phyloP scores from a whole-genome alignment of 2,113 vertebrate species.

The Hemibagrus wyckioides region DNA sequence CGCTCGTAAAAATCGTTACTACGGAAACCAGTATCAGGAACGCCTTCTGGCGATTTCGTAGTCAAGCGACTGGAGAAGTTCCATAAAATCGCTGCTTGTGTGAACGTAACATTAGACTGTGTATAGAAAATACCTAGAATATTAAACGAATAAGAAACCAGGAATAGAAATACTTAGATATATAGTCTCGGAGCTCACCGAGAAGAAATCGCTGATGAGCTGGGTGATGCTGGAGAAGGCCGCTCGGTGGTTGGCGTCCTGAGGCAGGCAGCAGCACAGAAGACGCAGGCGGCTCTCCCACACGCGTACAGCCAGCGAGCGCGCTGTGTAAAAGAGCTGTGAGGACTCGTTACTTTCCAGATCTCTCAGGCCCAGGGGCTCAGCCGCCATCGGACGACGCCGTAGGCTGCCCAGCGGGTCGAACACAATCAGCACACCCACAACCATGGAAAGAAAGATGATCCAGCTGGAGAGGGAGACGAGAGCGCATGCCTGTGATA shows the following conservation, averaged over 20 bases:
- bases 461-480: constrained; percentile 79
- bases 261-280: constrained; percentile 89
- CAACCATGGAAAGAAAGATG: constrained; percentile 80
- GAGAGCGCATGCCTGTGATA: neutral
- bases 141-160: no score
- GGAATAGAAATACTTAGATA: no score
- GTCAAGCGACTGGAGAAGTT: no score
- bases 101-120: no score
- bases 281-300: constrained; percentile 89
- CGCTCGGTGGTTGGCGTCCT: constrained; percentile 83
- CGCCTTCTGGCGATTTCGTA: no score
- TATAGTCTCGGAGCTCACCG: constrained; percentile 68
- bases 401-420: constrained; percentile 86
- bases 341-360: constrained; percentile 81
- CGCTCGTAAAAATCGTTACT: no score
- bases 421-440: constrained; percentile 87
- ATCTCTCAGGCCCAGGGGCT: constrained; percentile 66
- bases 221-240: constrained; percentile 89
- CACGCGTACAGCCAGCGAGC: constrained; percentile 81
- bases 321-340: constrained; percentile 83
- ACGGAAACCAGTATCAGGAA: no score
- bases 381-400: constrained; percentile 10
- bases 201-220: constrained; percentile 88
- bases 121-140: no score
- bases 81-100: no score